phyloP scores from a whole-genome alignment of 64 coral and sea anemone genomes.

The Montipora cactus region DNA sequence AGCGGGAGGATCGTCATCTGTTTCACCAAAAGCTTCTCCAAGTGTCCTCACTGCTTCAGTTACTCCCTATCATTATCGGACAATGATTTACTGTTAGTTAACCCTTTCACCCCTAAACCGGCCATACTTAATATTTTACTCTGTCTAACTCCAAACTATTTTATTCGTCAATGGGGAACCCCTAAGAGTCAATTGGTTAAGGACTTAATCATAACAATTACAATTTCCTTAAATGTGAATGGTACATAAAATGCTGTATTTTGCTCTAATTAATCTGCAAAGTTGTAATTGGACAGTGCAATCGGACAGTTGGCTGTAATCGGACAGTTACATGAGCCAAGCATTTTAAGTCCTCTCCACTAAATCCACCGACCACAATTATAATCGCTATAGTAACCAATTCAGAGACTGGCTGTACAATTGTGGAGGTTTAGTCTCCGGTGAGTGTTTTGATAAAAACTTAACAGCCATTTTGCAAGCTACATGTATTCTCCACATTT shows the following conservation, averaged over 20 bases:
- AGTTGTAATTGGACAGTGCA: constrained; percentile 50
- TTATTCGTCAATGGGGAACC: too few species aligned
- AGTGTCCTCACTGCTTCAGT: too few species aligned
- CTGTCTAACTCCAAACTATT: too few species aligned
- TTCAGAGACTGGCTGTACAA: constrained; percentile 17
- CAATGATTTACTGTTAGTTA: too few species aligned
- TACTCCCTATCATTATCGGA: too few species aligned
- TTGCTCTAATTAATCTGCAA: constrained; percentile 57
- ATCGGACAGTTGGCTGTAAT: constrained; percentile 49
- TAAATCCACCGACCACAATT: constrained; percentile 54
- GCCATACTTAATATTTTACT: too few species aligned
- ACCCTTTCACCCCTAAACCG: too few species aligned
- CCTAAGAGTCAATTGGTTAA: too few species aligned
- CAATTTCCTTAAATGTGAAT: constrained; percentile 50
- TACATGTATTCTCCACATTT: background rate
- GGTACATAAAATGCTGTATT: constrained; percentile 43
- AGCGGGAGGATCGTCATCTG: too few species aligned
- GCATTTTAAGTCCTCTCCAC: constrained; percentile 31
- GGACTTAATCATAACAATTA: constrained; percentile 44
- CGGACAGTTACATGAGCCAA: constrained; percentile 51
- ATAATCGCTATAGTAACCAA: constrained; percentile 45
- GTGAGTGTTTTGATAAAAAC: background rate
- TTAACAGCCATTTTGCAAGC: constrained; percentile 9
- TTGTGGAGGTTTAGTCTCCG: constrained; percentile 16
- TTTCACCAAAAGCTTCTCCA: too few species aligned